Evolutionary conservation across 2,113 vertebrate species (phyloP).

Genomic region (Phrynosoma platyrhinos): DNA sequence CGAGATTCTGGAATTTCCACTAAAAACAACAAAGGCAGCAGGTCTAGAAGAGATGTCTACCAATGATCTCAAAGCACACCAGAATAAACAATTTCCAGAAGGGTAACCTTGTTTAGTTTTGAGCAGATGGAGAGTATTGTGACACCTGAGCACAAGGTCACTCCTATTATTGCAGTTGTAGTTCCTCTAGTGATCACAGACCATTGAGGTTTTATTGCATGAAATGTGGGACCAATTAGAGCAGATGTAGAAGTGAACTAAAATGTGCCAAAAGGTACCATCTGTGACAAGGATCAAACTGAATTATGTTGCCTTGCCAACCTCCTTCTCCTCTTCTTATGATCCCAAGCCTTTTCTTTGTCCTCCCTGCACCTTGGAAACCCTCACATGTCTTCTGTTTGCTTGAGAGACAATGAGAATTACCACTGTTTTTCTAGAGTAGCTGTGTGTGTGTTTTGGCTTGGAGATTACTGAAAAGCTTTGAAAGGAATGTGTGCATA

Average conservation of each 20-base stretch:
- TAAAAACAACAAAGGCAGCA: neutral
- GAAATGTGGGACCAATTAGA: neutral
- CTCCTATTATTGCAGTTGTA: neutral
- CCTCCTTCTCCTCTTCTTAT: neutral
- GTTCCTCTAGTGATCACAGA: neutral
- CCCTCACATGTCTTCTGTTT: slow-evolving; percentile 12
- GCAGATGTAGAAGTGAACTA: neutral
- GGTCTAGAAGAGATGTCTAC: neutral
- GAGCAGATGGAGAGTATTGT: neutral
- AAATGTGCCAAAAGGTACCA: neutral
- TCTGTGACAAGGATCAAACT: neutral
- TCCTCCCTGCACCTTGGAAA: slow-evolving; percentile 13
- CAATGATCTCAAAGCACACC: neutral
- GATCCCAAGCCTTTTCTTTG: slow-evolving; percentile 13
- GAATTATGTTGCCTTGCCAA: neutral
- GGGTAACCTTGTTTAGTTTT: neutral
- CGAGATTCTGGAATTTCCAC: neutral
- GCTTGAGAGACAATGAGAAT: slow-evolving; percentile 41
- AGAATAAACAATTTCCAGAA: neutral
- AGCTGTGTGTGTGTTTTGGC: slow-evolving; percentile 29
- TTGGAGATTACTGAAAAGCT: slow-evolving; percentile 54
- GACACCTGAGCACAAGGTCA: neutral
- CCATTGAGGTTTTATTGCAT: neutral
- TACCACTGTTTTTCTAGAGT: slow-evolving; percentile 36
- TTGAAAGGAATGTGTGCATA: slow-evolving; percentile 53